Evolutionary conservation across 2,888 invertebrate species (phyloP).

Genomic region (Dichetophora obliterata): DNA sequence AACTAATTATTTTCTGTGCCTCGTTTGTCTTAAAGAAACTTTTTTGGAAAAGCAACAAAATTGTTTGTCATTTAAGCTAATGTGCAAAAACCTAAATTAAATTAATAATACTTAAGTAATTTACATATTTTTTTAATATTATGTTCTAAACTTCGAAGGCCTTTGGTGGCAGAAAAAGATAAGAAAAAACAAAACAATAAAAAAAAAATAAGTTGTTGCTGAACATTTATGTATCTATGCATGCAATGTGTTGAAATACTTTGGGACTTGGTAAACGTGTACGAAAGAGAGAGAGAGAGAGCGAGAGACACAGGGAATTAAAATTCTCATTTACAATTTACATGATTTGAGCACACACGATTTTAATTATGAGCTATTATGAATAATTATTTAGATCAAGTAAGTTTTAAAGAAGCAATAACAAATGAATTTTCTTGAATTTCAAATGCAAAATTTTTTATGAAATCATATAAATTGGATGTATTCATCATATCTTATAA

Average conservation of each 20-base stretch:
- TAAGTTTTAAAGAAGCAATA: too few relatives aligned
- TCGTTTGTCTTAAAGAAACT: slow-evolving; percentile 59
- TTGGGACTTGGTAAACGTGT: not conserved
- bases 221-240: not conserved
- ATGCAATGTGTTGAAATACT: slow-evolving; percentile 12
- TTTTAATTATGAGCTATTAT: too few relatives aligned
- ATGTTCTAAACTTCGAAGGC: slow-evolving; percentile 9
- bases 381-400: too few relatives aligned
- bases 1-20: slow-evolving; percentile 37
- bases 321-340: too few relatives aligned
- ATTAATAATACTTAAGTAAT: slow-evolving; percentile 34
- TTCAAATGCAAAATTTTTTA: too few relatives aligned
- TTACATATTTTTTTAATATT: not conserved
- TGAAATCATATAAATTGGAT: too few relatives aligned
- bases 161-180: not conserved
- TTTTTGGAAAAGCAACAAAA: slow-evolving; percentile 57
- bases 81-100: slow-evolving; percentile 2
- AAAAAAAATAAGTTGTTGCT: too few relatives aligned
- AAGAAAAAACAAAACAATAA: not conserved
- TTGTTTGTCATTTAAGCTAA: slow-evolving; percentile 1
- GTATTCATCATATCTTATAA: too few relatives aligned
- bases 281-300: slow-evolving; percentile 9
- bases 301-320: not conserved
- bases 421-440: too few relatives aligned
- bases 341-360: too few relatives aligned